phyloP scores from a whole-genome alignment of 2,888 invertebrate genomes.

The Bombyx huttoni region DNA sequence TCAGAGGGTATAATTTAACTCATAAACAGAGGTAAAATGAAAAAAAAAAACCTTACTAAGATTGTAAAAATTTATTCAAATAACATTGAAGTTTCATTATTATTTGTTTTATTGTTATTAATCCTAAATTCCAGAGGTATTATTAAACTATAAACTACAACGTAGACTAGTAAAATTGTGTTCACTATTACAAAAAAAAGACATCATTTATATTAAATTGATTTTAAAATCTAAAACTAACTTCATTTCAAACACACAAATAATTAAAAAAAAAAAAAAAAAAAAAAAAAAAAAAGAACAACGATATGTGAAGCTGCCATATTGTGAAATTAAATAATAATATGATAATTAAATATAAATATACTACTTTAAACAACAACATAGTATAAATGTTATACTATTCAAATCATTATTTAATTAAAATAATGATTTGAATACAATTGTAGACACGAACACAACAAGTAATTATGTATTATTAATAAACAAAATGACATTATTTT shows the following conservation, averaged over 20 bases:
- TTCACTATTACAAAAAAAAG: slow-evolving; percentile 34
- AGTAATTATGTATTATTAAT: too few species aligned
- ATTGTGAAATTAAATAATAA: too few species aligned
- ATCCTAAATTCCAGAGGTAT: slow-evolving; percentile 50
- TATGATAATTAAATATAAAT: too few species aligned
- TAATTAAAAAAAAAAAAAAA: slow-evolving; percentile 13
- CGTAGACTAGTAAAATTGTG: slow-evolving; percentile 60
- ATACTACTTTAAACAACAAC: too few species aligned
- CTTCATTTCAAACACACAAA: neutral
- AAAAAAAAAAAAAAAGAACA: neutral
- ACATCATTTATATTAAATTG: slow-evolving; percentile 1
- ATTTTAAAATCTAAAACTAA: neutral
- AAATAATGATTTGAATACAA: too few species aligned
- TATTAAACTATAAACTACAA: slow-evolving; percentile 31
- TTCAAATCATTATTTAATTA: too few species aligned
- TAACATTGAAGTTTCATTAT: neutral
- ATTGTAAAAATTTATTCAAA: neutral
- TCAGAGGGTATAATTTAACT: too few species aligned
- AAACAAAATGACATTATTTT: too few species aligned
- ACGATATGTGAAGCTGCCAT: too few species aligned
- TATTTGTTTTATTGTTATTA: slow-evolving; percentile 3
- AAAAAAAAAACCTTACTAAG: neutral
- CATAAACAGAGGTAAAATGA: neutral
- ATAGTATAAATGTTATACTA: too few species aligned
- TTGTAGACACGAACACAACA: too few species aligned